Conservation (phyloP, 2,113 vertebrate genomes). For the Propithecus coquereli region DNA sequence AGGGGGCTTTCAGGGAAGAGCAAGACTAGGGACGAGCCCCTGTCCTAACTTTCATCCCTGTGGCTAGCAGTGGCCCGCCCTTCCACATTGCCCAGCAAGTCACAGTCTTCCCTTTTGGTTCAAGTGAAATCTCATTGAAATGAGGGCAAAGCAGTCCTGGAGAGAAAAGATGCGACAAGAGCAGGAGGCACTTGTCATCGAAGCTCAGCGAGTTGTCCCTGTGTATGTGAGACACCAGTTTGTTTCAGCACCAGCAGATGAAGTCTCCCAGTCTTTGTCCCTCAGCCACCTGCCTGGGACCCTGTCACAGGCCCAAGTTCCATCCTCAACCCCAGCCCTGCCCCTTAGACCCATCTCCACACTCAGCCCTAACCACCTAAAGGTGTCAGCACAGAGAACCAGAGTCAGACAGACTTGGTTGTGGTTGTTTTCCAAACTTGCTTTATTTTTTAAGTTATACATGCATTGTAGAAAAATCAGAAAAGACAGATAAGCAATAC, state of each 20-base stretch:
- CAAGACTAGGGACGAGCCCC: background rate
- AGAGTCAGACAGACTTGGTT: background rate
- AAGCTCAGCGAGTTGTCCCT: background rate
- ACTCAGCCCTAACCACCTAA: background rate
- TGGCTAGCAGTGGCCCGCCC: background rate
- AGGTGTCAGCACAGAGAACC: background rate
- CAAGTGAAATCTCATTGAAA: background rate
- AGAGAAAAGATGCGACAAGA: background rate
- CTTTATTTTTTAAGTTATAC: background rate
- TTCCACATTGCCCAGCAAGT: background rate
- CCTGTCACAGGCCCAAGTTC: background rate
- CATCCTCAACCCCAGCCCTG: background rate
- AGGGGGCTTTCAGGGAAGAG: background rate
- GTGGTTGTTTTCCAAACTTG: background rate
- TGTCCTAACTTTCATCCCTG: background rate
- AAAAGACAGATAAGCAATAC: slow-evolving; percentile 37
- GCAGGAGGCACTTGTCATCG: background rate
- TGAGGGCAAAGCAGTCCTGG: background rate
- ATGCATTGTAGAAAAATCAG: background rate
- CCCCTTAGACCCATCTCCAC: background rate
- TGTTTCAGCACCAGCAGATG: background rate
- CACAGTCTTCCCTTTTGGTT: background rate
- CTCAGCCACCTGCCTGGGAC: background rate
- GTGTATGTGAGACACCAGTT: background rate
- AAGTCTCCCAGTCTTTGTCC: background rate